Evolutionary conservation across 2,888 invertebrate genomes (phyloP), one percentile per base, ranked within the genome.

Genomic region (Eilema caniola): DNA sequence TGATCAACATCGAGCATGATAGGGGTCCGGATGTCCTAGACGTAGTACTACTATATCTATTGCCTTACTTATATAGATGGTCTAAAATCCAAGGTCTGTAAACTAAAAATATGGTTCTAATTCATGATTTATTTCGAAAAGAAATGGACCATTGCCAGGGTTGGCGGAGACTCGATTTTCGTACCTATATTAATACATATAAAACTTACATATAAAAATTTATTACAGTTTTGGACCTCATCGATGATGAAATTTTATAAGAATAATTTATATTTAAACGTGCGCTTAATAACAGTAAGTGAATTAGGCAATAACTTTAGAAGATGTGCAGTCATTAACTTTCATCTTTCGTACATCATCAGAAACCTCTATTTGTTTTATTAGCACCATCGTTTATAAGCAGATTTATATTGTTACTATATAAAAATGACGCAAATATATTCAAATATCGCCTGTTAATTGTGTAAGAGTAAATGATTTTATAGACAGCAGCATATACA

Each of bases 381-480:
- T 93, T 91, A 88, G 85, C 88, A 89, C 87, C 83, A 87, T 85
- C 86, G 89, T 89, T 88, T 86, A 89, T 89, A 89, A 90, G 88
- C 88, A 89, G 89, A 94, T 94, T 93, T 92, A 94, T 93, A 83
- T 87, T 85, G 86, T 84, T 86, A 87, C 89, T 88, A 87, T 82
- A 81, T 72, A 91, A 91, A 88, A 88, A 89, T 91, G 94, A 94
- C 93, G 87, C 86, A 92, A 93, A 94, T 93, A 86, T 93, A 94
- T 93, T 93, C 90, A 93, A 92, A 92, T 91, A 89, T 87, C 86
- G 85, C 88, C 86, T 87, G 90, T 89, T 93, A 92, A 93, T 94
- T 93, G 91, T 92, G 88, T 89, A 93, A 92, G 88, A 88, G 89
- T 90, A 86, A 89, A 91, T 89, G 88, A 86, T 91, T 92, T 91